Evolutionary conservation across 2,113 vertebrate genomes (phyloP).

Genomic region (Xyliphius kryptos): DNA sequence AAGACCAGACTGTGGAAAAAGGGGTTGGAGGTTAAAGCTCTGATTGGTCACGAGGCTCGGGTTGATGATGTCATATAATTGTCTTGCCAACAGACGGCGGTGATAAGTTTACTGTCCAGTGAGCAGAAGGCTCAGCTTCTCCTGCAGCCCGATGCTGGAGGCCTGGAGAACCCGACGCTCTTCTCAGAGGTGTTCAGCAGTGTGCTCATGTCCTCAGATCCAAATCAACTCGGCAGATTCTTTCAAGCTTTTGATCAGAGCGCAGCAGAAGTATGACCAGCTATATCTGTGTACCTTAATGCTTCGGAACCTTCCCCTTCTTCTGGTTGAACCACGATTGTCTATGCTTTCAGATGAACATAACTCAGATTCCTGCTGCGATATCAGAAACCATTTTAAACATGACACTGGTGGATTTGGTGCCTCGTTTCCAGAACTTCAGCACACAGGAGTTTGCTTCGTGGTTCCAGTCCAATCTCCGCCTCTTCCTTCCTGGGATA

Average conservation of each 20-base stretch:
- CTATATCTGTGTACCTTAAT: no score
- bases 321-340: no score
- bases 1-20: no score
- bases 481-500: constrained; percentile 41
- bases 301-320: no score
- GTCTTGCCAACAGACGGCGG: constrained; percentile 1
- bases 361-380: not conserved
- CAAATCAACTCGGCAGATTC: constrained; percentile 19
- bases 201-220: constrained; percentile 16
- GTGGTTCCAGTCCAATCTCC: constrained; percentile 47
- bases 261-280: constrained; percentile 5
- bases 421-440: constrained; percentile 33
- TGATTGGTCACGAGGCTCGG: no score
- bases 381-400: constrained; percentile 27
- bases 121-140: constrained; percentile 31
- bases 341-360: not conserved
- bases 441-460: constrained; percentile 27
- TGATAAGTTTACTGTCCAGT: constrained; percentile 17
- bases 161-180: constrained; percentile 27
- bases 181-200: constrained; percentile 21
- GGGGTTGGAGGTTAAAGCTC: no score
- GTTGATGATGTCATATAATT: not conserved
- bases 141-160: constrained; percentile 18
- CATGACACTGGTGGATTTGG: constrained; percentile 46
- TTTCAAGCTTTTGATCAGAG: constrained; percentile 14